Evolutionary conservation across 1,140 invertebrate genomes (phyloP).

Genomic region (Zaprionus kolodkinae): DNA sequence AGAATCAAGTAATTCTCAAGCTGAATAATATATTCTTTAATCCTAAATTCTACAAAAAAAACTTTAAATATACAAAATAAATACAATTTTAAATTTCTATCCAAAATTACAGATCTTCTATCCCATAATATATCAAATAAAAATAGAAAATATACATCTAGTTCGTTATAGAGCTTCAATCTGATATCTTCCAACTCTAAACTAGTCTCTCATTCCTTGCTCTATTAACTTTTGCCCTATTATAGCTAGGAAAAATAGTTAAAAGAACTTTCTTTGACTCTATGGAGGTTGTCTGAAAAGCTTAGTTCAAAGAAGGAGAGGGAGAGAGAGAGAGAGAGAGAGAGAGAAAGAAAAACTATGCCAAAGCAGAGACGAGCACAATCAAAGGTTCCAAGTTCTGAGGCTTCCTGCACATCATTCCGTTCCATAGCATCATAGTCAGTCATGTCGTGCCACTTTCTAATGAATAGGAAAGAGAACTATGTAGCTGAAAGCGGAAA

Average conservation of each 20-base stretch:
- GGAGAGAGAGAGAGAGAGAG: too few relatives aligned
- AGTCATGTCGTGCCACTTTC: slow-evolving; percentile 73
- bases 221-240: neutral
- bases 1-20: too few relatives aligned
- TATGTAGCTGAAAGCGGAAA: slow-evolving; percentile 15
- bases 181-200: neutral
- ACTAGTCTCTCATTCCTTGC: neutral
- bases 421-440: neutral
- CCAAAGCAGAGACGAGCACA: neutral
- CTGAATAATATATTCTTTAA: too few relatives aligned
- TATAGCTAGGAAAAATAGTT: neutral
- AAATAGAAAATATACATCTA: too few relatives aligned
- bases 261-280: neutral
- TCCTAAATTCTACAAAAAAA: too few relatives aligned
- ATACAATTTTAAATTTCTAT: too few relatives aligned
- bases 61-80: too few relatives aligned
- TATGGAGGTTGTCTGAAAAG: neutral
- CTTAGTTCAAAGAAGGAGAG: neutral
- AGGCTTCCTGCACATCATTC: slow-evolving; percentile 29
- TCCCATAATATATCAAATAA: too few relatives aligned
- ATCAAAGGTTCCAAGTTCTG: slow-evolving; percentile 18
- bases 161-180: neutral
- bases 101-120: too few relatives aligned
- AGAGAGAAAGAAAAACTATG: neutral
- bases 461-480: slow-evolving; percentile 54